phyloP scores from a whole-genome alignment of 1,140 invertebrate genomes.

The Batillaria attramentaria region DNA sequence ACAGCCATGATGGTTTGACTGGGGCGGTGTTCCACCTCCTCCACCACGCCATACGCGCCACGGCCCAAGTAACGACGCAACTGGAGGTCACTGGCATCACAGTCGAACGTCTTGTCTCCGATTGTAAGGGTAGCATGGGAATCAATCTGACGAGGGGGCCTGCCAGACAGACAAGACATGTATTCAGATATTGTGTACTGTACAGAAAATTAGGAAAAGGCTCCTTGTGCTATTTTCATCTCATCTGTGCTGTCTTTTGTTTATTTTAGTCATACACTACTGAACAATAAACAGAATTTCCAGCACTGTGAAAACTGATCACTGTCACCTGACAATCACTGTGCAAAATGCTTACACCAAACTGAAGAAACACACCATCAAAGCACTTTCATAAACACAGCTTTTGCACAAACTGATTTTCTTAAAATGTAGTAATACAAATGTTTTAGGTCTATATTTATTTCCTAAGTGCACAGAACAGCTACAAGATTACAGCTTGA shows the following conservation, averaged over 20 bases:
- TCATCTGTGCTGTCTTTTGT: not conserved
- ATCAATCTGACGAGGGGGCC: slow-evolving; percentile 58
- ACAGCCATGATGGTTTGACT: slow-evolving; percentile 92
- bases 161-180: slow-evolving; percentile 40
- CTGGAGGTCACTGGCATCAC: slow-evolving; percentile 66
- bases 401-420: too few species aligned
- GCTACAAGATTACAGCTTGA: not conserved
- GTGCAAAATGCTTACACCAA: too few species aligned
- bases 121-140: slow-evolving; percentile 65
- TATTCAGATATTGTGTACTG: not conserved
- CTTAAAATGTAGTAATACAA: not conserved
- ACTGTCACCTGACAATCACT: not conserved
- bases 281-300: not conserved
- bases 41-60: slow-evolving; percentile 96
- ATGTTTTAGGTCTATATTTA: not conserved
- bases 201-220: not conserved
- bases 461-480: not conserved
- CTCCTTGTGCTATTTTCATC: not conserved
- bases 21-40: slow-evolving; percentile 93
- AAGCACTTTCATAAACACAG: too few species aligned
- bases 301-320: not conserved
- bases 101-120: slow-evolving; percentile 62
- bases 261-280: not conserved
- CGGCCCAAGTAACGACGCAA: slow-evolving; percentile 89
- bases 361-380: too few species aligned